Evolutionary conservation across 2,113 vertebrate genomes (phyloP).

Genomic region (Dipodomys spectabilis): DNA sequence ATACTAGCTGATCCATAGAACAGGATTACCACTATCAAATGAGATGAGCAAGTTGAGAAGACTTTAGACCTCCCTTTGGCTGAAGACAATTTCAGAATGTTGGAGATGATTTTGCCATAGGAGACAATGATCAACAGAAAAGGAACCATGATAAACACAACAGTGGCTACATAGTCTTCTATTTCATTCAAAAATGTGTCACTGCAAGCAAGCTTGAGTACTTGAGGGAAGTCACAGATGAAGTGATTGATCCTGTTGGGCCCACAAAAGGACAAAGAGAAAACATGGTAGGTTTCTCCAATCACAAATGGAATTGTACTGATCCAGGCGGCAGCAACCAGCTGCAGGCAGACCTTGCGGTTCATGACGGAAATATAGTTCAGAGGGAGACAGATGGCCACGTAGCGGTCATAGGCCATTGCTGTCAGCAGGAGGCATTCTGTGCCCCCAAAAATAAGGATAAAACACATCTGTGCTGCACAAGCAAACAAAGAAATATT

Average conservation of each 20-base stretch:
- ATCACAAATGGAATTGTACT: not conserved
- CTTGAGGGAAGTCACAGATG: slow-evolving; percentile 57
- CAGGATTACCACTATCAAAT: slow-evolving; percentile 62
- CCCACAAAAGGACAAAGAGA: slow-evolving; percentile 57
- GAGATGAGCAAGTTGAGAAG: slow-evolving; percentile 77
- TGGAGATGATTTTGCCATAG: slow-evolving; percentile 70
- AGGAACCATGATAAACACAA: slow-evolving; percentile 26
- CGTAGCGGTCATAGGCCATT: slow-evolving; percentile 64
- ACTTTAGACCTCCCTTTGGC: slow-evolving; percentile 62
- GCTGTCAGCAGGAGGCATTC: slow-evolving; percentile 61
- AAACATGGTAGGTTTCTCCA: slow-evolving; percentile 61
- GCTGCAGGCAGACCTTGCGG: slow-evolving; percentile 14
- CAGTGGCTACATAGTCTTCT: not conserved
- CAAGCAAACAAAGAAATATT: slow-evolving; percentile 56
- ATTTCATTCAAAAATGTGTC: slow-evolving; percentile 54
- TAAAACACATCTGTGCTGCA: slow-evolving; percentile 59
- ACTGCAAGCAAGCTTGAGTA: slow-evolving; percentile 55
- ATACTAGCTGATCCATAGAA: slow-evolving; percentile 59
- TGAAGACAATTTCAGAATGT: slow-evolving; percentile 55
- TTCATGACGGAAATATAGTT: slow-evolving; percentile 50
- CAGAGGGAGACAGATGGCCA: slow-evolving; percentile 67
- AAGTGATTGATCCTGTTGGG: slow-evolving; percentile 61
- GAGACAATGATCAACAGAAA: slow-evolving; percentile 68
- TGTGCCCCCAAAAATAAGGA: slow-evolving; percentile 51
- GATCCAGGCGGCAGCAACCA: slow-evolving; percentile 61